These are phyloP conservation scores for Hirudo medicinalis DNA, from an alignment of 1,140 invertebrate genomes.

Conservation along the genomic window DNA sequence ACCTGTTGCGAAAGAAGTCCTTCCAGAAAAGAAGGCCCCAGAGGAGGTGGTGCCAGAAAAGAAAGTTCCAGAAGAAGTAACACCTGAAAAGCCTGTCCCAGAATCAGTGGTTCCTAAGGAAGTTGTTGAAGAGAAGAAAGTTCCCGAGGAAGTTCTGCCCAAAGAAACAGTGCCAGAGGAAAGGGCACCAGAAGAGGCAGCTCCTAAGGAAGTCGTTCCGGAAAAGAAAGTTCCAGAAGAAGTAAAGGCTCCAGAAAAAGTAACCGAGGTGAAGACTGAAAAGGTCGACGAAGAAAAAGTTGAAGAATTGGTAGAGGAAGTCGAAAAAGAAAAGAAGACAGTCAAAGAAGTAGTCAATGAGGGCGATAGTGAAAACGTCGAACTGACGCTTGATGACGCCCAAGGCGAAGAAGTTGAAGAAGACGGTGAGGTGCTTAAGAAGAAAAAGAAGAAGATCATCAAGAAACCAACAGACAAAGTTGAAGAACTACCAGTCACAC, in stretches of 20 bases:
- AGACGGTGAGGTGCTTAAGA: not conserved
- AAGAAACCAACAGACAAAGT: too few relatives aligned
- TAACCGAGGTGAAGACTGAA: too few relatives aligned
- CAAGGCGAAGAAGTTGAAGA: not conserved
- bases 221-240: not conserved
- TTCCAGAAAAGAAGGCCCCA: not conserved
- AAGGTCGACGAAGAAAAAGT: not conserved
- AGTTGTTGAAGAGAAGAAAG: not conserved
- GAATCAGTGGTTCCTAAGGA: not conserved
- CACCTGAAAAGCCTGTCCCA: not conserved
- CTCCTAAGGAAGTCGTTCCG: not conserved
- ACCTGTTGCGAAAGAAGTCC: too few relatives aligned
- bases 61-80: not conserved
- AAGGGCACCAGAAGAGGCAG: not conserved
- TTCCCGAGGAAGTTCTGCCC: too few relatives aligned
- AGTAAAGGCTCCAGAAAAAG: too few relatives aligned
- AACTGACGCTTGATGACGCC: not conserved
- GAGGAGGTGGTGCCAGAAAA: too few relatives aligned
- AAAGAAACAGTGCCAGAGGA: not conserved
- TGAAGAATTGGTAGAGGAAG: not conserved
- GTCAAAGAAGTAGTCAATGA: constrained; percentile 5
- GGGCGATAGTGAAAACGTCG: not conserved
- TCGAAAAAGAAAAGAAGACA: not conserved
- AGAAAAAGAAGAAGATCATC: too few relatives aligned
- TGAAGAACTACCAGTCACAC: too few relatives aligned